Evolutionary conservation across 2,888 invertebrate genomes (phyloP), one percentile per base, ranked within the genome.

Genomic region (Lymantria dispar): DNA sequence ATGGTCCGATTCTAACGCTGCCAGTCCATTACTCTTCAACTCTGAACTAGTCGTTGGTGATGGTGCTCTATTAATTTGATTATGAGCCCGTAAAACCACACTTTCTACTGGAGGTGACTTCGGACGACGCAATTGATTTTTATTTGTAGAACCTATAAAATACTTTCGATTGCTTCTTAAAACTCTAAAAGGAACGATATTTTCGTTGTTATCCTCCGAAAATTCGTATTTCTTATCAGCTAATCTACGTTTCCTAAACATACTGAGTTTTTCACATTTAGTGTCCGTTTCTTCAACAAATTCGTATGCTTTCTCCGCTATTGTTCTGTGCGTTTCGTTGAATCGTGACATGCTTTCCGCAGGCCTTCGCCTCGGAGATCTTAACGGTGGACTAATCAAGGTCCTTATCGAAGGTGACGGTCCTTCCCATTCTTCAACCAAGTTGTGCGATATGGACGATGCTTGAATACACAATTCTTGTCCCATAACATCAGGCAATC

Each of bases 221-320:
- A 98, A 97, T 74, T 97, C 97, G 76, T 98, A 98, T 78, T 97
- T 97, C 78, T 98, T 98, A 72, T 98, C 97, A 0, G 98, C 98
- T 47, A 97, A 84, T 8, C 97, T 93, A 48, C 97, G 93, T 76
- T 96, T 96, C 8, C 97, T 93, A 74, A 96, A 97, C 71, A 95
- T 95, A 68, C 96, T 96, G n/a, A 97, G 93, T 72, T 97, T 97
- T 75, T 97, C 97, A 72, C 95, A 96, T 61, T 96, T 96, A 7
- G 93, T 93, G 64, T 96, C 96, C 7, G 94, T 93, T 65, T 97
- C 97, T 69, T 97, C 97, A 0, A 95, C 96, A 72, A 97, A 97
- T 75, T 97, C 97, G 76, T 97, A 97, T 0, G 96, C 95, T 84
- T 95, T 95, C 72, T 94, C 96, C 0, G 94, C 95, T 72, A 82